Base-by-base conservation (phyloP, 2,797 vertebrate species). In the Spheniscus humboldti region DNA sequence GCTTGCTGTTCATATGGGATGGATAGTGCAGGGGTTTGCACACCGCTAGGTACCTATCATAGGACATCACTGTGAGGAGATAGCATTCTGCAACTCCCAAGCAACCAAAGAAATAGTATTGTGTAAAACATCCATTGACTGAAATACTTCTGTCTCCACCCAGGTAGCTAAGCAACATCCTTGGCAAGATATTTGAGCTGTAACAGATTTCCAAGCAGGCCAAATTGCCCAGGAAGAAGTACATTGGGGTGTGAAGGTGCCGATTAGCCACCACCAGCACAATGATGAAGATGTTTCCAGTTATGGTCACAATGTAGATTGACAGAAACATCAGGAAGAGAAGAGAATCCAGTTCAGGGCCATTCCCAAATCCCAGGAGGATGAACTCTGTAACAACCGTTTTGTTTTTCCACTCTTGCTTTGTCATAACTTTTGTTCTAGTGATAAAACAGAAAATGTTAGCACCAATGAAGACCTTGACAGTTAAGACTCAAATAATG, bases 141-240 rank as follows among this genome's bases (percentile, higher is more conserved):
- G 71, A 89, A 68, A 86, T 73, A 9, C 39, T 57, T 67, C 55
- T 68, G 37, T 86, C 66, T 53, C 60, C 55, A n/a, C 18, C 4
- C 55, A 77, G 53, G 3, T n/a, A 77, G 45, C 71, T 53, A 33
- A 92, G 31, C 55, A 86, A 17, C 66, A 73, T 37, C 37, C 66
- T 82, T 0, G n/a, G 71, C 66, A 89, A 73, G 72, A 77, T 53
- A 11, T 20, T 39, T 28, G 86, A 89, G 76, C 86, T 86, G 71
- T 57, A 89, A 81, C 76, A 89, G 66, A 77, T 77, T 53, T 82
- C 86, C 71, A 92, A 24, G 66, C 43, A 86, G n/a, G 81, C n/a
- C 66, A 89, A 15, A 52, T 68, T 82, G n/a, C 27, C 71, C 76
- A 92, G 60, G 71, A 85, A 60, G 47, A 90, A 71, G 68, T 87